These are phyloP conservation scores for Penelope pileata DNA, from an alignment of 2,113 vertebrate genomes.

Conservation along the genomic window DNA sequence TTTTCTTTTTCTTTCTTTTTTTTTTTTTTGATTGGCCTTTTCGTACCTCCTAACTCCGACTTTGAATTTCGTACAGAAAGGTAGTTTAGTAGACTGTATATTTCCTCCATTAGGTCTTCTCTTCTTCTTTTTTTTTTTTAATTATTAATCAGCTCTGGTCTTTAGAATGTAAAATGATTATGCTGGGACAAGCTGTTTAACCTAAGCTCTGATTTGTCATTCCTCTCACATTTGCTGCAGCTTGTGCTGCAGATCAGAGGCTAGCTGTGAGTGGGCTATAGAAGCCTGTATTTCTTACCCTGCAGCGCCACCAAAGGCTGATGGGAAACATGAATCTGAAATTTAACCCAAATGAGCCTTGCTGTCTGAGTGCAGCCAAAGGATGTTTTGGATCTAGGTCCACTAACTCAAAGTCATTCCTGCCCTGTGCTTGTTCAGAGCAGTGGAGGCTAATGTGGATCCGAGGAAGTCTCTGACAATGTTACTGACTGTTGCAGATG, in stretches of 20 bases:
- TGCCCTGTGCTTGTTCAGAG: background rate
- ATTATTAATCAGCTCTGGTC: background rate
- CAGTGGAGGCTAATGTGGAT: background rate
- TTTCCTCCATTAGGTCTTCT: background rate
- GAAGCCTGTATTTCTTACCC: conserved; percentile 52
- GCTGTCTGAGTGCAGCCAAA: background rate
- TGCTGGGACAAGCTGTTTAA: conserved; percentile 22
- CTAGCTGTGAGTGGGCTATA: background rate
- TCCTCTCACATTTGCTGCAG: conserved; percentile 14
- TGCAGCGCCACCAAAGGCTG: conserved; percentile 65
- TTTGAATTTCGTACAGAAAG: background rate
- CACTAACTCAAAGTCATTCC: background rate
- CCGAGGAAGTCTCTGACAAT: background rate
- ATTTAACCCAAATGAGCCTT: background rate
- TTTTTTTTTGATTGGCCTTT: background rate
- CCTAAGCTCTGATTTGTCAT: conserved; percentile 26
- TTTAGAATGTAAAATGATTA: conserved; percentile 21
- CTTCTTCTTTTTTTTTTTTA: background rate
- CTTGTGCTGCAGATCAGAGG: background rate
- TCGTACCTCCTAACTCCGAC: background rate
- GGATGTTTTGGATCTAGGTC: background rate
- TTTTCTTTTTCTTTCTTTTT: background rate
- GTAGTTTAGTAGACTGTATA: background rate
- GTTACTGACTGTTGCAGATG: background rate
- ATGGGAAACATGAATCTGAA: background rate